These are phyloP conservation scores for Athene cunicularia DNA, from an alignment of 2,113 vertebrate species.

Conservation along the genomic window DNA sequence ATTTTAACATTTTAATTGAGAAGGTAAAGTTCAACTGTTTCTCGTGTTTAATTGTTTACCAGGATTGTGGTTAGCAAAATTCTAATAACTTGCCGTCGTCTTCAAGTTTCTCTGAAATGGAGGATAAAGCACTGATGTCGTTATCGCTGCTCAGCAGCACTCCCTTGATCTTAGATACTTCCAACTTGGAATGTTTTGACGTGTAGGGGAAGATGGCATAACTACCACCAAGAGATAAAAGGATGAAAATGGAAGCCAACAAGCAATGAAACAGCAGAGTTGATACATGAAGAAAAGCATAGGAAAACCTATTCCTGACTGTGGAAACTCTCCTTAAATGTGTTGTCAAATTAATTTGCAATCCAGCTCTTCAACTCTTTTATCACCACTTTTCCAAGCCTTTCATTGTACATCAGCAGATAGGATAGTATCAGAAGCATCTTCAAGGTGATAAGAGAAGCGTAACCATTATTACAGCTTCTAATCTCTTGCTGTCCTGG, in stretches of 20 bases:
- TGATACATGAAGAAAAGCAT: background rate
- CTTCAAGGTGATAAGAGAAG: background rate
- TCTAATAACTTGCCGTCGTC: background rate
- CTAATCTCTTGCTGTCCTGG: background rate
- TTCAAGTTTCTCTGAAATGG: background rate
- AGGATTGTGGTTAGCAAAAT: background rate
- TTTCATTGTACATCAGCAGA: background rate
- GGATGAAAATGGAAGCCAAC: background rate
- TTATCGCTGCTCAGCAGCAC: constrained; percentile 1
- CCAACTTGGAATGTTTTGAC: background rate
- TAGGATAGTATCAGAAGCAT: background rate
- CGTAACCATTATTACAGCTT: background rate
- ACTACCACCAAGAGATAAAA: background rate
- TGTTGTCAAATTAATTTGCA: background rate
- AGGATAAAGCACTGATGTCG: background rate
- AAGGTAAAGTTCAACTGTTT: background rate
- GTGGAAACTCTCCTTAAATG: background rate
- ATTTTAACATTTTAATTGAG: background rate
- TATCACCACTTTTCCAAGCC: background rate
- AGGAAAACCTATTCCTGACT: background rate
- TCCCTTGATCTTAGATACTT: background rate
- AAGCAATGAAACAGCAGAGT: background rate
- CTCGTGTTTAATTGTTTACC: background rate
- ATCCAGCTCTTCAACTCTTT: background rate
- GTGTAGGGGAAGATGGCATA: background rate